Conservation (phyloP, 2,888 invertebrate species). For the Hedya salicella region DNA sequence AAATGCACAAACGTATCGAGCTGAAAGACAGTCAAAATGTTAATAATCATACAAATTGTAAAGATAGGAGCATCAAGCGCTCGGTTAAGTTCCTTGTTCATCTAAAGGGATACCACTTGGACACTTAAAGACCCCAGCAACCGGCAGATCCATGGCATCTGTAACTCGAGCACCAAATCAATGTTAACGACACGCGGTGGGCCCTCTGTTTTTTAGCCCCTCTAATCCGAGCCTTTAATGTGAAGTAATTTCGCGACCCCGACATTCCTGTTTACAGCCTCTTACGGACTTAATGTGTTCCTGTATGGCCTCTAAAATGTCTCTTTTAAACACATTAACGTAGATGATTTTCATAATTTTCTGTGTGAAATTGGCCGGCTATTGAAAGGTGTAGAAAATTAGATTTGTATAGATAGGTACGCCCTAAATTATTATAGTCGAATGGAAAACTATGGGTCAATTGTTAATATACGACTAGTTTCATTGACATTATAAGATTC, state of each 20-base stretch:
- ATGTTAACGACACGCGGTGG: constrained; percentile 58
- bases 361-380: constrained; percentile 1
- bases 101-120: too few relatives aligned
- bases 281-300: constrained; percentile 67
- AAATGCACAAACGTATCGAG: too few relatives aligned
- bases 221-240: constrained; percentile 77
- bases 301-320: constrained; percentile 53
- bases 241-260: constrained; percentile 80
- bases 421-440: neutral
- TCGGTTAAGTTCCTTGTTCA: too few relatives aligned
- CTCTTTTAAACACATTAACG: constrained; percentile 36
- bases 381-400: neutral
- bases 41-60: too few relatives aligned
- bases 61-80: too few relatives aligned
- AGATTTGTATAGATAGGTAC: neutral
- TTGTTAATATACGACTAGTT: too few relatives aligned
- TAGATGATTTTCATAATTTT: constrained; percentile 38
- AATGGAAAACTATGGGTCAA: too few relatives aligned
- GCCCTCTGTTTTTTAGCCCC: constrained; percentile 81
- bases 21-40: too few relatives aligned
- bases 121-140: constrained; percentile 22
- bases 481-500: too few relatives aligned
- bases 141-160: constrained; percentile 34
- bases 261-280: constrained; percentile 63
- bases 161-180: constrained; percentile 49